Base-by-base conservation (phyloP, 2,797 vertebrate genomes). In the Sebastiscus tertius region DNA sequence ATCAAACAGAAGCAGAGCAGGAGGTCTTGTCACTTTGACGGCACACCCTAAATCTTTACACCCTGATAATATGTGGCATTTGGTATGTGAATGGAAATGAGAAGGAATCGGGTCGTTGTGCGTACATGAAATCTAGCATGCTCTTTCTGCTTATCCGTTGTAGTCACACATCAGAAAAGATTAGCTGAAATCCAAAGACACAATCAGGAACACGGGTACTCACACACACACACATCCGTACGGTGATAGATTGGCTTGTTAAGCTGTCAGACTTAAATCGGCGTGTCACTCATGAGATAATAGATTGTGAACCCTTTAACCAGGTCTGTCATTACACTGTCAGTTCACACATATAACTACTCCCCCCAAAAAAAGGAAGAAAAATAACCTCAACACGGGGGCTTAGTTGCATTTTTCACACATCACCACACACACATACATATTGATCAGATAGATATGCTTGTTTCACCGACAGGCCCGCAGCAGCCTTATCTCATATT, bases 401-500 rank as follows among this genome's bases (percentile, higher is more conserved):
- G 39, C 27, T 74, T 13, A 72, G 61, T 24, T 59, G 26, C 56
- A 24, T 42, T 34, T 73, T 55, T 20, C 31, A 18, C 26, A 22
- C 60, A 73, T 31, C 42, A 59, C 66, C 36, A 70, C 31, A 71
- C 26, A 77, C 36, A 70, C 31, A 71, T 26, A 81, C 12, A 18
- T 1, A 81, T 27, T 52, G 59, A 87, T 85, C 72, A 33, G 12
- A 71, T 16, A 80, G 85, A 85, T 87, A 84, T 0, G 10, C 26
- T 77, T 89, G 33, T 78, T 70, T 84, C 60, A 69, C 34, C 22
- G 84, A 73, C 87, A 89, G 82, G 52, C 42, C 58, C 2, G 1
- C 5, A 33, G 26, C 79, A 75, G 77, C 72, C 72, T 86, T 87
- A 93, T 94, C 89, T 80, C 34, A 63, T 58, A 24, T 59, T 65